phyloP scores from a whole-genome alignment of 92 coral and sea anemone genomes.

The Epizoanthus scotinus region DNA sequence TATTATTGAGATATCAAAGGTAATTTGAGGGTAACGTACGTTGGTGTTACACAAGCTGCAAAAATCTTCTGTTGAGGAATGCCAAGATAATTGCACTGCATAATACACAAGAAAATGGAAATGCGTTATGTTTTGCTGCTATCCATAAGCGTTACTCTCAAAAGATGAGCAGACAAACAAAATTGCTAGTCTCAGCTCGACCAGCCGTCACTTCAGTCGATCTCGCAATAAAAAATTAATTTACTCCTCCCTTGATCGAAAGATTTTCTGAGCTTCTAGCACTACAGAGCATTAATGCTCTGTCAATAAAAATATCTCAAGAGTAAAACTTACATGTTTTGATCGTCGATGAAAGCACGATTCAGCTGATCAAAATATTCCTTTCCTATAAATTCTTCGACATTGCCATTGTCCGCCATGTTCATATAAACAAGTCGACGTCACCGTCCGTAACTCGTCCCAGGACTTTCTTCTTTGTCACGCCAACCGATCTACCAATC shows the following conservation, averaged over 20 bases:
- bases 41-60: background rate
- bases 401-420: constrained; percentile 71
- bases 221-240: constrained; percentile 4
- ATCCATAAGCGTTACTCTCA: background rate
- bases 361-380: constrained; percentile 72
- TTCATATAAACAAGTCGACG: constrained; percentile 44
- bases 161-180: background rate
- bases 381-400: constrained; percentile 50
- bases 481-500: no score
- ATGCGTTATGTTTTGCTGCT: background rate
- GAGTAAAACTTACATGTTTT: constrained; percentile 72
- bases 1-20: no score
- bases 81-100: background rate
- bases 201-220: background rate
- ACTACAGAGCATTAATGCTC: background rate
- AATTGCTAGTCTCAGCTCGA: background rate
- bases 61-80: background rate
- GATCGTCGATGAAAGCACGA: constrained; percentile 67
- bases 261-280: background rate
- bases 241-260: background rate
- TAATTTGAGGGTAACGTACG: no score
- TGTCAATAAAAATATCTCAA: background rate
- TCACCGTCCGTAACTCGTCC: background rate
- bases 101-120: background rate
- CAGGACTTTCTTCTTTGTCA: constrained; percentile 3